Evolutionary conservation across 2,888 invertebrate species (phyloP), one percentile per base, ranked within the genome.

Genomic region (Cheilosia vulpina): DNA sequence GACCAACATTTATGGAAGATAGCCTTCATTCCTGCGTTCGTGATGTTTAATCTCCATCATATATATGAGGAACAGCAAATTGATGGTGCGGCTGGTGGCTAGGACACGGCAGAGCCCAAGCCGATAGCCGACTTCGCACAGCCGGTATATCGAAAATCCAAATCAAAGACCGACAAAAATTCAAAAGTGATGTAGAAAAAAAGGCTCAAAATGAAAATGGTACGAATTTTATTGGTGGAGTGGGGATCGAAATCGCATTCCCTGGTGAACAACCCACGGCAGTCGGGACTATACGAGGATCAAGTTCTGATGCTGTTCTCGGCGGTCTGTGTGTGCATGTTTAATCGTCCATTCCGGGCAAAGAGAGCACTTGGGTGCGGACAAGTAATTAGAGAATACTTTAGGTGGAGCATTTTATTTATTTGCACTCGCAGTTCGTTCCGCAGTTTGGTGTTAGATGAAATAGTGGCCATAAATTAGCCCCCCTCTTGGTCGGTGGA

Each of bases 331-430:
- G 27, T 38, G 58, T 68, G 41, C 77, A 66, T 66, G 77, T 72
- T 60, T 57, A 24, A 11, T 52, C 27, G 55, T 4, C 17, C 17
- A 17, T 17, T 21, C 15, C 31, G 9, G 21, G 24, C 27, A 24
- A 43, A 5, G 45, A 45, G 55, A 58, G 69, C 75, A 66, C 80
- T 72, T 77, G 81, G 62, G 72, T 63, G 81, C 71, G 72, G 72
- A 85, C 81, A 85, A 85, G 81, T 81, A 85, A 85, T 85, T 76
- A 85, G 81, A 85, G 76, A 85, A 85, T 85, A 80, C 72, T 81
- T 77, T 76, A 76, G 85, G 76, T 81, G 68, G 72, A 81, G 75
- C 68, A 80, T 85, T 85, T 80, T 85, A 85, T 85, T 81, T 85
- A 85, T 85, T 80, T 63, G 76, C 76, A 52, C 85, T 76, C 72